A percentile compares a stretch with the other conserved stretches of the same genome.
Evolutionary conservation across 2,888 invertebrate genomes (phyloP).

Genomic region (Sericinus montela): DNA sequence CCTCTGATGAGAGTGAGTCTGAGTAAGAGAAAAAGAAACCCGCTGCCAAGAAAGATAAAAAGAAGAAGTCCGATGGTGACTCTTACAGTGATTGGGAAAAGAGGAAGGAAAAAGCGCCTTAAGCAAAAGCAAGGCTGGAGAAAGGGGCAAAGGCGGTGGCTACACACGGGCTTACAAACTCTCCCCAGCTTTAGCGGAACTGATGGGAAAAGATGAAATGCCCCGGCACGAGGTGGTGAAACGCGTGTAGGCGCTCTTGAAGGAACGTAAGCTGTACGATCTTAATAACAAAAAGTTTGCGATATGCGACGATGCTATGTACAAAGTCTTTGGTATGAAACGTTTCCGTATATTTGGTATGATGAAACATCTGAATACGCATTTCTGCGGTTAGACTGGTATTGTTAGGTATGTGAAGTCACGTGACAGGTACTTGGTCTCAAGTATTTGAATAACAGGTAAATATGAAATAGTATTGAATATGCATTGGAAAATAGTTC

Average conservation of each 20-base stretch:
- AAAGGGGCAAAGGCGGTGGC: conserved; percentile 83
- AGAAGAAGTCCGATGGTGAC: conserved; percentile 82
- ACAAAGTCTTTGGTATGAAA: conserved; percentile 94
- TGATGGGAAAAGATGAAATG: conserved; percentile 91
- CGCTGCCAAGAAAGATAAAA: conserved; percentile 55
- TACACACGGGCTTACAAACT: conserved; percentile 92
- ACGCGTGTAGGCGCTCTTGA: conserved; percentile 93
- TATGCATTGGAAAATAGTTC: too few relatives aligned
- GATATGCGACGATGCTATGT: conserved; percentile 93
- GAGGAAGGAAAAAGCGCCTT: conserved; percentile 66
- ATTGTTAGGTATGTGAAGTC: background rate
- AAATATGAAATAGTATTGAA: background rate
- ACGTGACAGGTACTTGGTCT: background rate
- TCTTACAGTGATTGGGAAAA: conserved; percentile 85
- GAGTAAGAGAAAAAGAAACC: conserved; percentile 66
- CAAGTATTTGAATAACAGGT: background rate
- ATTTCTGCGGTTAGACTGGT: conserved; percentile 83
- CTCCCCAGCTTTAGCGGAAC: conserved; percentile 89
- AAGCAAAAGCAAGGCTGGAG: conserved; percentile 55
- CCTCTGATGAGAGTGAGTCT: conserved; percentile 43
- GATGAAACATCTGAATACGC: conserved; percentile 97
- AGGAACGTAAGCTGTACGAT: conserved; percentile 92
- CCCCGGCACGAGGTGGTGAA: conserved; percentile 94
- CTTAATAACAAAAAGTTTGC: conserved; percentile 97
- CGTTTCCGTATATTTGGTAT: conserved; percentile 97